These are phyloP conservation scores for rabbit (Oryctolagus cuniculus) DNA, from an alignment of 2,113 vertebrate species.

Conservation along the genomic window DNA sequence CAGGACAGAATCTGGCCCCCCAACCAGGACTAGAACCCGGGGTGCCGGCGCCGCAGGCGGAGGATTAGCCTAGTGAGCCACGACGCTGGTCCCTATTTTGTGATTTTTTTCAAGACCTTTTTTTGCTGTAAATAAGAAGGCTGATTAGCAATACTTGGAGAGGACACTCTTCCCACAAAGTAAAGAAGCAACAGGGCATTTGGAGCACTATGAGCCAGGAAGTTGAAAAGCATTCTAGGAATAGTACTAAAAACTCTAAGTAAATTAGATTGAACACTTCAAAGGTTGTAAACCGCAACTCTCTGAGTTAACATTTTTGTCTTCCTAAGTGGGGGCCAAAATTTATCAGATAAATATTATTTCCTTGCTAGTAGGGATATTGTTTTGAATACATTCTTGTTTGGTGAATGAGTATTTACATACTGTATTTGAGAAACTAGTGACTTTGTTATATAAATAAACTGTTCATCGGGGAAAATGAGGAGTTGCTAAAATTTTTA, in stretches of 20 bases:
- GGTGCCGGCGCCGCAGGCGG: too few species aligned
- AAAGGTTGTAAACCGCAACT: slow-evolving; percentile 12
- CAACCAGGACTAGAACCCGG: too few species aligned
- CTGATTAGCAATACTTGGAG: slow-evolving; percentile 41
- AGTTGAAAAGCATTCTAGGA: slow-evolving; percentile 18
- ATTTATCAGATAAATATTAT: slow-evolving; percentile 7
- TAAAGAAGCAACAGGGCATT: slow-evolving; percentile 32
- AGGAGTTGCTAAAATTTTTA: not conserved
- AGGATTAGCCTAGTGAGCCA: too few species aligned
- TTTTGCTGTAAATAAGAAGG: not conserved
- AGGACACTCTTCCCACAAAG: not conserved
- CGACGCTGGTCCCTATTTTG: not conserved
- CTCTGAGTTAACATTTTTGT: not conserved
- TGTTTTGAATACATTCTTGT: not conserved
- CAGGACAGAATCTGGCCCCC: too few species aligned
- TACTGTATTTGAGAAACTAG: not conserved
- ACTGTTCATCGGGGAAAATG: not conserved
- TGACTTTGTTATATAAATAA: slow-evolving; percentile 6
- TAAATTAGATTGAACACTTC: slow-evolving; percentile 39
- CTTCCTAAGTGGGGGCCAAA: not conserved
- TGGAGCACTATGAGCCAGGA: not conserved
- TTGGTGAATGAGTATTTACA: not conserved
- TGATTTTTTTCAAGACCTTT: slow-evolving; percentile 38
- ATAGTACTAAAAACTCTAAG: not conserved
- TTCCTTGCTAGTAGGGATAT: not conserved